Evolutionary conservation across 2,888 invertebrate genomes (phyloP), one percentile per base, ranked within the genome.

Genomic region (Diarsia dahlii): DNA sequence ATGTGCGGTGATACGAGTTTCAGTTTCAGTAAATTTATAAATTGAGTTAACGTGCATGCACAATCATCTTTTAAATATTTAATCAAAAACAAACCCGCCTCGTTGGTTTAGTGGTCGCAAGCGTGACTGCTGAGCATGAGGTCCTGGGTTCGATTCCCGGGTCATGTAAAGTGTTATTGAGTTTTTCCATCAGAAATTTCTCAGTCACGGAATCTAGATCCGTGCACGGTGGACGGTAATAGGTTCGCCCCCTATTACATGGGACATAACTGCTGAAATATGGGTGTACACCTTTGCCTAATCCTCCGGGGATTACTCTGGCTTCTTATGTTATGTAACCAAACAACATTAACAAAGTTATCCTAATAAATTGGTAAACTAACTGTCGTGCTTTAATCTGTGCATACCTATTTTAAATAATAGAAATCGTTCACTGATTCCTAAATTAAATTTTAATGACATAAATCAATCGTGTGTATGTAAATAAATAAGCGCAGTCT

Each of bases 401-500:
- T n/a, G 20, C 23, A 54, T 60, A 28, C n/a, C 10, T 65, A 79
- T 72, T 67, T 63, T 34, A 6, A 64, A 64, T 67, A 46, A 56
- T 63, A 48, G 50, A 63, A 60, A 72, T 63, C 60, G 23, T 45
- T 67, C 64, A 81, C 75, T 45, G 80, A 78, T 62, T 64, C 74
- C 78, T 82, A 86, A 80, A 71, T 71, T 50, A 50, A 68, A 78
- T 73, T 71, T 50, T 46, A 68, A 78, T 73, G 48, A 60, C 50
- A 34, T 2, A 71, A 39, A 60, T 64, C 20, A 72, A 15, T 62
- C 23, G 28, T 54, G 62, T 56, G 66, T 66, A 52, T 23, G 50
- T 73, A 60, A 63, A 64, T 68, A 56, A n/a, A 34, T 28, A 34
- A 12, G 9, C 8, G 15, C 39, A 58, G 23, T 54, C 56, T 75